Conservation (phyloP, 2,113 vertebrate genomes). For the Halcyon senegalensis region DNA sequence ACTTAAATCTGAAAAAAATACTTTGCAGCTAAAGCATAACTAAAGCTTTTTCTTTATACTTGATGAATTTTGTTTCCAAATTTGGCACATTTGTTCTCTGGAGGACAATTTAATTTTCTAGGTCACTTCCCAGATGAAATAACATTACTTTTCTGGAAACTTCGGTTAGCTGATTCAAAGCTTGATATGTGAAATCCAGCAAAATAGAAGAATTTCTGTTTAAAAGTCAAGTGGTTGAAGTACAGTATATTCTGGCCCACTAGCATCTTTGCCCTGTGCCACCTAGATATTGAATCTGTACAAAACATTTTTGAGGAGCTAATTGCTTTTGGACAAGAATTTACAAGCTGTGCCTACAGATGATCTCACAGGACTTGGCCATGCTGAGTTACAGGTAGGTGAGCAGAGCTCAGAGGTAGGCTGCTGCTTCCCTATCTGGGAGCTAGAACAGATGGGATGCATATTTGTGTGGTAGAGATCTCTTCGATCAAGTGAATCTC, state of each 20-base stretch:
- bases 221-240: background rate
- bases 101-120: slow-evolving; percentile 47
- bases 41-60: background rate
- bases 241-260: background rate
- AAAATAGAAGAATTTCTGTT: background rate
- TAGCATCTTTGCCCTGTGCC: background rate
- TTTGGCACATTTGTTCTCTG: slow-evolving; percentile 16
- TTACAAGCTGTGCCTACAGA: background rate
- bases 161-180: background rate
- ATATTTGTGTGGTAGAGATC: background rate
- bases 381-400: background rate
- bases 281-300: background rate
- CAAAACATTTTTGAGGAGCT: background rate
- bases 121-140: slow-evolving; percentile 50
- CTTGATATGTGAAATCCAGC: background rate
- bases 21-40: background rate
- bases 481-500: background rate
- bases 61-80: slow-evolving; percentile 6
- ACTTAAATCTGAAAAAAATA: background rate
- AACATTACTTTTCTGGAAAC: background rate
- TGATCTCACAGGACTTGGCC: background rate
- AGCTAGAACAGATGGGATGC: background rate
- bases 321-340: background rate
- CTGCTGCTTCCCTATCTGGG: background rate
- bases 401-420: background rate